Percentiles rank a stretch among this genome's conserved stretches.
Evolutionary conservation across 23 tunicate genomes (phyloP).

Genomic region (Corella eumyota): DNA sequence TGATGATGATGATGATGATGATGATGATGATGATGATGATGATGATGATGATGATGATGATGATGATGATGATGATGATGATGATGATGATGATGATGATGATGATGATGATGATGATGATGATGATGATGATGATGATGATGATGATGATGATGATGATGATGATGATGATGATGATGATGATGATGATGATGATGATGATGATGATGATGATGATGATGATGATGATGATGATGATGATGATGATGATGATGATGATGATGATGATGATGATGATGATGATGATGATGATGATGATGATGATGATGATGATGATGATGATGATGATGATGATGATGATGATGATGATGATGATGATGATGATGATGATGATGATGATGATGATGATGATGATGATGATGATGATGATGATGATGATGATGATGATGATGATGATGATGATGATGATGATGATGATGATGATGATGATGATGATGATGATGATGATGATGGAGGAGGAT

Average conservation of each 20-base stretch:
- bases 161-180: constrained; percentile 1
- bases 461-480: too few species aligned
- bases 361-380: constrained; percentile 4
- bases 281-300: constrained; percentile 3
- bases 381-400: constrained; percentile 4
- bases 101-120: not conserved
- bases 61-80: constrained; percentile 2
- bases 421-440: too few species aligned
- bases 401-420: too few species aligned
- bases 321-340: constrained; percentile 1
- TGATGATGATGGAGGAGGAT: too few species aligned
- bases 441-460: too few species aligned
- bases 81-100: constrained; percentile 1
- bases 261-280: constrained; percentile 2
- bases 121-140: not conserved
- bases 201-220: constrained; percentile 1
- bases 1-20: too few species aligned
- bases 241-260: constrained; percentile 3
- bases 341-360: constrained; percentile 4
- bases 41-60: constrained; percentile 2
- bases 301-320: constrained; percentile 1
- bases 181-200: constrained; percentile 2
- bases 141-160: constrained; percentile 2
- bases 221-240: constrained; percentile 4
- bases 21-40: too few species aligned